A percentile compares a stretch with the other conserved stretches of the same genome.
These are phyloP conservation scores for Naja naja DNA, from an alignment of 2,113 vertebrate genomes.

Conservation along the genomic window DNA sequence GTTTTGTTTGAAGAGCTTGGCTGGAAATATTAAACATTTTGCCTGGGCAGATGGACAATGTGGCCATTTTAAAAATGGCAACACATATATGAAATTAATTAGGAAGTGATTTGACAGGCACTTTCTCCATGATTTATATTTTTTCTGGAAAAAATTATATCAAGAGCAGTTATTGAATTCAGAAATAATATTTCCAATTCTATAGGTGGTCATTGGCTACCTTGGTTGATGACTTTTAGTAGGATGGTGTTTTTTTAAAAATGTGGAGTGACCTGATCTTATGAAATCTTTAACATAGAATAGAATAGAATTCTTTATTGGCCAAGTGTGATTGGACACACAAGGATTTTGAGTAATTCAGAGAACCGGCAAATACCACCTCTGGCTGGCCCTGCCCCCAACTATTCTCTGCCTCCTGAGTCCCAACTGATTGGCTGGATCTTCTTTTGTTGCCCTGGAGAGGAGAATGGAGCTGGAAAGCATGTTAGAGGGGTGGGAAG, in stretches of 20 bases:
- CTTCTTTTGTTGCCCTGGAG: too few species aligned
- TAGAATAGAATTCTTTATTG: too few species aligned
- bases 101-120: conserved; percentile 66
- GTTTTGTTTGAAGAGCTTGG: conserved; percentile 57
- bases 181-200: background rate
- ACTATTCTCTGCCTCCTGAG: too few species aligned
- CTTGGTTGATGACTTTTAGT: background rate
- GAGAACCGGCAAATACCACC: too few species aligned
- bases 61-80: conserved; percentile 72
- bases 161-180: conserved; percentile 41
- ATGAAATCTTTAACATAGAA: background rate
- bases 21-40: conserved; percentile 66
- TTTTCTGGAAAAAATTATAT: conserved; percentile 49
- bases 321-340: too few species aligned
- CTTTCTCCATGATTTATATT: conserved; percentile 55
- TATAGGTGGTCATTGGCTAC: background rate
- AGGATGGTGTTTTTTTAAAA: background rate
- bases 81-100: conserved; percentile 75
- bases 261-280: background rate
- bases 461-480: too few species aligned
- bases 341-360: too few species aligned
- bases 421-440: too few species aligned
- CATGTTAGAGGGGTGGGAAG: too few species aligned
- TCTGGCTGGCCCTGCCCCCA: too few species aligned
- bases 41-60: conserved; percentile 69